A percentile compares a stretch with the other conserved stretches of the same genome.
phyloP scores from a whole-genome alignment of 1,140 invertebrate genomes.

The Aphaenogaster rudis region DNA sequence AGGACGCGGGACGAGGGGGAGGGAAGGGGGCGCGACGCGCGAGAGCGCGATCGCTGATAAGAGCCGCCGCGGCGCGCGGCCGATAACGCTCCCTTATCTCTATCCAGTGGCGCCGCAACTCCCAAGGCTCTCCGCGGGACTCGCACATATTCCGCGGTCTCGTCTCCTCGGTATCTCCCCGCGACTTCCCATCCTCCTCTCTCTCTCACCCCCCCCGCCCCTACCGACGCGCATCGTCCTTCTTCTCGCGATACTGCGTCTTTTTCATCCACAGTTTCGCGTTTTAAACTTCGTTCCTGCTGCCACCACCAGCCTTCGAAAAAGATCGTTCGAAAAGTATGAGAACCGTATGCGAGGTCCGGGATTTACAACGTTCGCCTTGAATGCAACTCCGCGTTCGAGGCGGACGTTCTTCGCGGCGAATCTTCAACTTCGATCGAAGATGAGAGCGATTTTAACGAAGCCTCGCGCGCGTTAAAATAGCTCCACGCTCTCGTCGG shows the following conservation, averaged over 20 bases:
- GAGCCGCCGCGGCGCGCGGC: slow-evolving; percentile 81
- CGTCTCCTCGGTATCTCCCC: slow-evolving; percentile 63
- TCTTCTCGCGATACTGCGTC: not conserved
- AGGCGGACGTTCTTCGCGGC: not conserved
- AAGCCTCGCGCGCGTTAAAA: not conserved
- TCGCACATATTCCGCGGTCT: slow-evolving; percentile 66
- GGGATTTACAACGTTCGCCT: slow-evolving; percentile 13
- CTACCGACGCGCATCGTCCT: not conserved
- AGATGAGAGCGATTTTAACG: not conserved
- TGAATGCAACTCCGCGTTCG: slow-evolving; percentile 16
- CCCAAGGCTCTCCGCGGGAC: slow-evolving; percentile 83
- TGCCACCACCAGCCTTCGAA: too few relatives aligned
- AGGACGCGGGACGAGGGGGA: slow-evolving; percentile 47
- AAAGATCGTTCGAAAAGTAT: slow-evolving; percentile 10
- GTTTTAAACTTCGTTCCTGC: not conserved
- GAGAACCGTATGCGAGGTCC: not conserved
- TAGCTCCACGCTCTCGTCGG: not conserved
- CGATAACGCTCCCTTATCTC: slow-evolving; percentile 86
- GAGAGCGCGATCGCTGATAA: slow-evolving; percentile 85
- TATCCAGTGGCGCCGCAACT: slow-evolving; percentile 87
- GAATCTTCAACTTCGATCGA: slow-evolving; percentile 15
- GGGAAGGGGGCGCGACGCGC: slow-evolving; percentile 65
- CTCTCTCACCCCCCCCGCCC: not conserved
- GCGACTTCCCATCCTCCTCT: slow-evolving; percentile 41
- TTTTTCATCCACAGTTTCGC: slow-evolving; percentile 6